phyloP scores from a whole-genome alignment of 2,888 invertebrate species.

The Mayetiola destructor region DNA sequence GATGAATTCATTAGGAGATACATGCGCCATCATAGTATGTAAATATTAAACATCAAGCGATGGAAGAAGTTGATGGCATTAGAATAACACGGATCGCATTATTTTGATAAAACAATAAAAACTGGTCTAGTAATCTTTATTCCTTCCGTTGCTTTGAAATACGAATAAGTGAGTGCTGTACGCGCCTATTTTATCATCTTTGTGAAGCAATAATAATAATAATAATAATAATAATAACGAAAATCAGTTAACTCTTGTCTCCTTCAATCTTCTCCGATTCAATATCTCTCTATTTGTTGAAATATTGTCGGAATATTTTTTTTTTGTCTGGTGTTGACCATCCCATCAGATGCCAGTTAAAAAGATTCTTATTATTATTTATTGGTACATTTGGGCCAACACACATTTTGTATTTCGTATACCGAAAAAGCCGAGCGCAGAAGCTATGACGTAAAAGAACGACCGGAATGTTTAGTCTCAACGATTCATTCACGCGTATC shows the following conservation, averaged over 20 bases:
- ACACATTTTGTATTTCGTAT: not conserved
- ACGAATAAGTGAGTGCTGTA: too few relatives aligned
- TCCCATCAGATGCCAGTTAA: not conserved
- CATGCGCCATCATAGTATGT: too few relatives aligned
- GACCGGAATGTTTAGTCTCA: not conserved
- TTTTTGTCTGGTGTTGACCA: not conserved
- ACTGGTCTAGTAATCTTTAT: not conserved
- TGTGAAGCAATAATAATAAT: too few relatives aligned
- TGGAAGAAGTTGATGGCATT: not conserved
- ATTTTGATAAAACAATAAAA: conserved; percentile 3
- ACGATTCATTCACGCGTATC: conserved; percentile 9
- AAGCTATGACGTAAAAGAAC: not conserved
- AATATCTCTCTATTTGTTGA: not conserved
- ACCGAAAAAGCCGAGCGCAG: not conserved
- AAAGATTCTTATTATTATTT: not conserved
- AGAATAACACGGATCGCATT: not conserved
- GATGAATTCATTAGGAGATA: too few relatives aligned
- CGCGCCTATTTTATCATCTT: too few relatives aligned
- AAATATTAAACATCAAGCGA: not conserved
- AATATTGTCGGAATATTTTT: not conserved
- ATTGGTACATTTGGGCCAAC: not conserved
- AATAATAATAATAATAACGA: too few relatives aligned
- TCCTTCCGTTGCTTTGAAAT: conserved; percentile 3
- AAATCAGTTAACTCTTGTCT: not conserved
- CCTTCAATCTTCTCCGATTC: not conserved